Percentiles rank a stretch among this genome's conserved stretches.
phyloP scores from a whole-genome alignment of 2,888 invertebrate genomes.

The Cotesia congregata region DNA sequence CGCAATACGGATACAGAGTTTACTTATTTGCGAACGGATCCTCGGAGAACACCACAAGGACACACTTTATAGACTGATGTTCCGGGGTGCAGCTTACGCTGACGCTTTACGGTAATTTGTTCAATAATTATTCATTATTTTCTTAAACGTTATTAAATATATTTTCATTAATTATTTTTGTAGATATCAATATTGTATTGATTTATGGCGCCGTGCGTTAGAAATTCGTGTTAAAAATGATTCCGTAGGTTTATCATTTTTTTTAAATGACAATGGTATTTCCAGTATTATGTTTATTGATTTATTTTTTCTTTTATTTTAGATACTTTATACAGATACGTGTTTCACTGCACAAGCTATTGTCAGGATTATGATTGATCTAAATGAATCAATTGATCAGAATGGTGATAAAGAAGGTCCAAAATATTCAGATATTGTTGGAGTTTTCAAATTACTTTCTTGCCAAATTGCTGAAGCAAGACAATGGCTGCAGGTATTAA shows the following conservation, averaged over 20 bases:
- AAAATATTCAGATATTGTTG: constrained; percentile 79
- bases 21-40: constrained; percentile 89
- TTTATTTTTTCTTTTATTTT: constrained; percentile 39
- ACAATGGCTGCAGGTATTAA: constrained; percentile 67
- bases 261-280: not conserved
- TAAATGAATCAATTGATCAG: constrained; percentile 73
- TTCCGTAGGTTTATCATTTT: constrained; percentile 72
- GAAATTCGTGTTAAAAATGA: constrained; percentile 85
- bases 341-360: constrained; percentile 90
- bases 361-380: constrained; percentile 85
- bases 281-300: not conserved
- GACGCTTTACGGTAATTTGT: constrained; percentile 74
- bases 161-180: constrained; percentile 40
- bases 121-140: not conserved
- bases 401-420: constrained; percentile 73
- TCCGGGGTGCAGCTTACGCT: constrained; percentile 81
- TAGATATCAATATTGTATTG: constrained; percentile 85
- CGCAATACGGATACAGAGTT: constrained; percentile 87
- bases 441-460: constrained; percentile 79
- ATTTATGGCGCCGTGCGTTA: constrained; percentile 88
- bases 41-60: constrained; percentile 90
- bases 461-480: constrained; percentile 73
- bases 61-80: constrained; percentile 84
- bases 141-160: not conserved
- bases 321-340: constrained; percentile 80